A percentile compares a stretch with the other conserved stretches of the same genome.
Conservation (phyloP, 2,113 vertebrate species). For the Psammodynastes pulverulentus region DNA sequence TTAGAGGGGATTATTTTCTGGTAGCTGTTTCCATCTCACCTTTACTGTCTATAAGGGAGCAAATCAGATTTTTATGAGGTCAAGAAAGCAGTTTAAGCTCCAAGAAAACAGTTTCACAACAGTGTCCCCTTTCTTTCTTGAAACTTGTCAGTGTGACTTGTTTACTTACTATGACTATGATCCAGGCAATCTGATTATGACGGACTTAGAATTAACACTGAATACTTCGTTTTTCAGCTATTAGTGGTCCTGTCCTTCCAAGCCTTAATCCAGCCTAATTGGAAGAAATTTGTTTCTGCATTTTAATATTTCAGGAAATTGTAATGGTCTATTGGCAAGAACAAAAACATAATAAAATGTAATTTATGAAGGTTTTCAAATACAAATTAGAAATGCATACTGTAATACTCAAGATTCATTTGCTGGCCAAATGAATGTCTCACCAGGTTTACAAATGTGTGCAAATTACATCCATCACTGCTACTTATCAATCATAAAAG, state of each 20-base stretch:
- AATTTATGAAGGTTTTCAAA: background rate
- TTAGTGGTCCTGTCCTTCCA: background rate
- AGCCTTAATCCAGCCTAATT: background rate
- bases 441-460: background rate
- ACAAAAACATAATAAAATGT: background rate
- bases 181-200: background rate
- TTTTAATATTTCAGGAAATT: background rate
- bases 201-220: background rate
- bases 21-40: background rate
- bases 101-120: background rate
- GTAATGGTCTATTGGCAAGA: background rate
- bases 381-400: background rate
- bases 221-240: background rate
- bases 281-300: slow-evolving; percentile 6
- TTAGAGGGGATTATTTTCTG: background rate
- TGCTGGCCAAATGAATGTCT: background rate
- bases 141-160: background rate
- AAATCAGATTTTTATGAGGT: background rate
- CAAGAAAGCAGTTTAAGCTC: background rate
- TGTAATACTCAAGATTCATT: background rate
- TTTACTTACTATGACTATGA: background rate
- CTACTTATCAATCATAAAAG: too few relatives aligned
- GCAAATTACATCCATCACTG: background rate
- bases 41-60: background rate
- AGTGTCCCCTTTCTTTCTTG: background rate